phyloP scores from a whole-genome alignment of 2,888 invertebrate species.

The Gibbula magus region DNA sequence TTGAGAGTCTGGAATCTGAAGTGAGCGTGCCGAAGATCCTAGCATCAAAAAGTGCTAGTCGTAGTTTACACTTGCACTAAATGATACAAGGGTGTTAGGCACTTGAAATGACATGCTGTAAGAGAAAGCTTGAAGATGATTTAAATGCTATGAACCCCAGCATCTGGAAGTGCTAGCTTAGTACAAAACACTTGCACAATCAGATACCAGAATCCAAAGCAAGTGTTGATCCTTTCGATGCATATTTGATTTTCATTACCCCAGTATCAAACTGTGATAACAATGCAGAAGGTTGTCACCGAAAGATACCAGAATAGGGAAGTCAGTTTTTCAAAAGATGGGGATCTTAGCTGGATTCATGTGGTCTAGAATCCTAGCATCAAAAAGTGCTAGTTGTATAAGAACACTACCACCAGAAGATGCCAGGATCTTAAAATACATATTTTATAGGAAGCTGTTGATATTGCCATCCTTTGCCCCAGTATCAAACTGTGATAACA shows the following conservation, averaged over 20 bases:
- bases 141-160: constrained; percentile 15
- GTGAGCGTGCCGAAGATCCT: neutral
- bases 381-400: too few species aligned
- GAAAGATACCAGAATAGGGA: neutral
- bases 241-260: neutral
- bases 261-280: constrained; percentile 24
- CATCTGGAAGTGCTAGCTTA: constrained; percentile 43
- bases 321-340: neutral
- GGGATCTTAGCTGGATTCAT: too few species aligned
- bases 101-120: too few species aligned
- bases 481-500: constrained; percentile 7
- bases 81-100: neutral
- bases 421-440: too few species aligned
- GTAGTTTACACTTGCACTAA: neutral
- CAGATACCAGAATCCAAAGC: constrained; percentile 27
- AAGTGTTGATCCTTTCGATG: neutral
- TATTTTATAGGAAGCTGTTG: too few species aligned
- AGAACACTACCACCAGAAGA: too few species aligned
- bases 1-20: neutral
- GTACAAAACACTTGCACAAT: constrained; percentile 36
- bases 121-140: neutral
- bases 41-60: constrained; percentile 35
- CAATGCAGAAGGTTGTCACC: neutral
- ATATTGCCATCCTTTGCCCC: neutral
- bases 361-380: too few species aligned